Base-by-base conservation (phyloP, 2,888 invertebrate species). In the Neocrepidodera transversa region DNA sequence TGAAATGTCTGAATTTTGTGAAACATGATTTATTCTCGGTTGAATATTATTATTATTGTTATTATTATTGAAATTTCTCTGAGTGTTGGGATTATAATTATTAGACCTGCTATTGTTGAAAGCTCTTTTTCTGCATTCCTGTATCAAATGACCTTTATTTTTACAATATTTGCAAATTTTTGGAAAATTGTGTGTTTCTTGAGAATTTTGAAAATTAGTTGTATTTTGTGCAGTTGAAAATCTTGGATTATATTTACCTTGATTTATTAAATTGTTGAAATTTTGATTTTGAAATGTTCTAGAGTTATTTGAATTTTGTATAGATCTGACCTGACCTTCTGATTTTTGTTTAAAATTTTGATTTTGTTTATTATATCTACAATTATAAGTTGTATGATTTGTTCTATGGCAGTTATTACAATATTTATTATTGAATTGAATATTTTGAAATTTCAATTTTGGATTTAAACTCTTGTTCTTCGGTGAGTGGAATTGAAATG, bases 401-500 rank as follows among this genome's bases (percentile, higher is more conserved):
- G 45, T 13, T 38, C 52, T 49, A 17, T 17, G 11, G 28, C 23
- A 50, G 28, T 32, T 7, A 35, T 35, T 40, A 20, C 35, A 28
- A 58, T 48, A 40, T 48, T 26, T 35, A 45, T 14, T 48, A 47
- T 53, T 58, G 13, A n/a, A 36, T 4, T 36, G 13, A 13, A 14
- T 20, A 20, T 58, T 49, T 35, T n/a, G 49, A 11, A 49, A 50
- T 50, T 50, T 50, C 38, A 8, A 10, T 11, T 20, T 47, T 48
- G 13, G 54, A 62, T 62, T 57, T 53, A 16, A 56, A 1, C 28
- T 59, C 54, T 36, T 62, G 59, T 38, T 64, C 62, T 50, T 62
- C 64, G 1, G 18, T 42, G 36, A 47, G 32, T 13, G 64, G 60
- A 20, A 60, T 26, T 7, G 45, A 30, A n/a, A 62, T 57, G 8